Evolutionary conservation across 2,113 vertebrate genomes (phyloP).

Genomic region (Pongo abelii): DNA sequence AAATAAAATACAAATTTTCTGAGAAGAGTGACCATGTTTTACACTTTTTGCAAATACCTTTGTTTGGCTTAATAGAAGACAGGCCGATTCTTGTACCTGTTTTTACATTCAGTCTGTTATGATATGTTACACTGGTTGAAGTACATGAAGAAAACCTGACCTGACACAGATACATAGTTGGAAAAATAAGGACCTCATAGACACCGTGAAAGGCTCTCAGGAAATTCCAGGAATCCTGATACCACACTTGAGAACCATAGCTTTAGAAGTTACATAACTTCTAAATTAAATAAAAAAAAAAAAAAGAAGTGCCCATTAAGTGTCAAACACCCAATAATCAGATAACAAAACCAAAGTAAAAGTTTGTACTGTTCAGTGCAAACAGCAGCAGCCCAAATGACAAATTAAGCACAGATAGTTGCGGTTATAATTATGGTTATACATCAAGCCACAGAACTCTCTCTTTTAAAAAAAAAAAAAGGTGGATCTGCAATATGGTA

Average conservation of each 20-base stretch:
- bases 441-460: background rate
- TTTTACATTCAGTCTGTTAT: background rate
- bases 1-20: slow-evolving; percentile 14
- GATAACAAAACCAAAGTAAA: background rate
- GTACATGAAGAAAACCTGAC: background rate
- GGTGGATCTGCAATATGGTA: background rate
- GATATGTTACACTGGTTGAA: background rate
- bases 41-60: background rate
- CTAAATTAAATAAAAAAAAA: background rate
- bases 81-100: background rate
- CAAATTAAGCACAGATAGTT: background rate
- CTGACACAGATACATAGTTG: background rate
- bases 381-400: background rate
- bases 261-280: background rate
- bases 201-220: background rate
- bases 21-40: background rate
- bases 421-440: too few species aligned
- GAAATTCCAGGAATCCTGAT: background rate
- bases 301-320: background rate
- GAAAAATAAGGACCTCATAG: background rate
- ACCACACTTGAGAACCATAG: background rate
- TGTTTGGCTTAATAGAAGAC: background rate
- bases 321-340: background rate
- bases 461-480: background rate
- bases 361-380: background rate